Conservation (phyloP, 1,140 invertebrate genomes). For the Drosophila truncata region DNA sequence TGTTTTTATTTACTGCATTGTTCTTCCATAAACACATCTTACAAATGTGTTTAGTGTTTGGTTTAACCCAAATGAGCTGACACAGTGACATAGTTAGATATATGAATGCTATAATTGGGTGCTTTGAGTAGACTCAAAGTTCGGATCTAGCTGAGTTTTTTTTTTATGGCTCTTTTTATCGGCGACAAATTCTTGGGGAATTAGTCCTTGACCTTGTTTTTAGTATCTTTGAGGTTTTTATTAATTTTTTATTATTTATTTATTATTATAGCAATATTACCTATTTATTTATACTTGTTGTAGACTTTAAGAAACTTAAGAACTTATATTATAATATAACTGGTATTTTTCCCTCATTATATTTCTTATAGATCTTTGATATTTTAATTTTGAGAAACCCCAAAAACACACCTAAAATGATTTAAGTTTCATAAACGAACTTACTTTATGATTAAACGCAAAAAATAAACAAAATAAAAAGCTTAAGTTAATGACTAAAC, state of each 20-base stretch:
- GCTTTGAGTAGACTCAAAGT: background rate
- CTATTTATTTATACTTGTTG: too few relatives aligned
- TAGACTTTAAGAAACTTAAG: background rate
- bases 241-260: background rate
- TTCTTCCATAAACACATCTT: background rate
- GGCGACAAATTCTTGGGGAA: background rate
- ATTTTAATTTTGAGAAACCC: too few relatives aligned
- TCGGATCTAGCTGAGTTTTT: background rate
- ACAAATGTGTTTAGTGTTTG: background rate
- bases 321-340: too few relatives aligned
- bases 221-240: background rate
- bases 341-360: too few relatives aligned
- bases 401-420: background rate
- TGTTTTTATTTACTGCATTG: too few relatives aligned
- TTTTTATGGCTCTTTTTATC: slow-evolving; percentile 4
- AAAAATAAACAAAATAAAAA: background rate
- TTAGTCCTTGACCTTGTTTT: slow-evolving; percentile 9
- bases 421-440: too few relatives aligned
- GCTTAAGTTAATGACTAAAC: background rate
- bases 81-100: slow-evolving; percentile 37
- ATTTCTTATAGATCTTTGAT: too few relatives aligned
- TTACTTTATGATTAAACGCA: background rate
- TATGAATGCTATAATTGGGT: background rate
- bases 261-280: too few relatives aligned
- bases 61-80: slow-evolving; percentile 3